phyloP scores from a whole-genome alignment of 2,113 vertebrate species.

The Marmota monax region DNA sequence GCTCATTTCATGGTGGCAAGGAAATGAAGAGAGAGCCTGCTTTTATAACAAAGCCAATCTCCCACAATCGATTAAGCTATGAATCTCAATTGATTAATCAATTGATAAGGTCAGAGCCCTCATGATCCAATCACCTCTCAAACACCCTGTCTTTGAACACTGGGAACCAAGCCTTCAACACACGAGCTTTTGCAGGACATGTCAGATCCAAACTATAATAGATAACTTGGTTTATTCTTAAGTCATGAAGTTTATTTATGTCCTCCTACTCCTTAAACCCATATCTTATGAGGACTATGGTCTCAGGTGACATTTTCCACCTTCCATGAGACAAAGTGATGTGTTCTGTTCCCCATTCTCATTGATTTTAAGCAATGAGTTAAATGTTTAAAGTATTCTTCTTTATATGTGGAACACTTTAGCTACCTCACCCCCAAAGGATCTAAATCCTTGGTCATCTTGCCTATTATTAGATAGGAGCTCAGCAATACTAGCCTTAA shows the following conservation, averaged over 20 bases:
- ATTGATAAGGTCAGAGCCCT: background rate
- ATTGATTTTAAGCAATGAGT: slow-evolving; percentile 3
- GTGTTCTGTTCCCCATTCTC: background rate
- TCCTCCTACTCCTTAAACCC: background rate
- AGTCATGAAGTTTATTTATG: background rate
- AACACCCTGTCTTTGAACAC: background rate
- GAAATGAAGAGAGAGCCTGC: too few relatives aligned
- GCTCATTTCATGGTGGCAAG: too few relatives aligned
- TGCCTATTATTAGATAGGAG: background rate
- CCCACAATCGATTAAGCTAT: background rate
- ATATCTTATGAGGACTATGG: background rate
- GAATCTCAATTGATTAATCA: background rate
- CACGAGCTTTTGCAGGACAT: background rate
- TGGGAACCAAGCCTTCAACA: background rate
- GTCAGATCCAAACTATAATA: background rate
- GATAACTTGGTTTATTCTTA: background rate
- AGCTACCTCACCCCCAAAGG: background rate
- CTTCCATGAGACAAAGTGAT: background rate
- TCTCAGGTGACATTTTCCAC: background rate
- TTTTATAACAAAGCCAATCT: background rate
- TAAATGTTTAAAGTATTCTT: background rate
- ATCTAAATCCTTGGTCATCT: background rate
- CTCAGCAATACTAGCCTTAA: background rate
- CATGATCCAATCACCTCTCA: background rate
- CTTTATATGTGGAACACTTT: background rate